A percentile compares a stretch with the other conserved stretches of the same genome.
These are phyloP conservation scores for Zelostemma sp. DNA, from an alignment of 1,140 invertebrate species.

Conservation along the genomic window DNA sequence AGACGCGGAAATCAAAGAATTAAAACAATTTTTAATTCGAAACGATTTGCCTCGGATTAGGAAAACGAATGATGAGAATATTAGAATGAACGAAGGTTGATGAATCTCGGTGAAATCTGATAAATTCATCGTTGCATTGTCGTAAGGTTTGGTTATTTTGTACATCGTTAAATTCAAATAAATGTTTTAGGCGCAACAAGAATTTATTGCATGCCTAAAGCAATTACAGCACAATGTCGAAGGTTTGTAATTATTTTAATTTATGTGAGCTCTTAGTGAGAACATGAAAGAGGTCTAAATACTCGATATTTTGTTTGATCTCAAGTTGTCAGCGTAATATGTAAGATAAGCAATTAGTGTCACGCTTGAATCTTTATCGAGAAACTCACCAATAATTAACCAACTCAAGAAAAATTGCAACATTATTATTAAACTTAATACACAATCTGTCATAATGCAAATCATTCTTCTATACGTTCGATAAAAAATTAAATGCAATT, in stretches of 20 bases:
- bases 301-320: background rate
- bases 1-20: constrained; percentile 23
- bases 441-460: too few species aligned
- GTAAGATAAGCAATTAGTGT: background rate
- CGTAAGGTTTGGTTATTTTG: too few species aligned
- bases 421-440: background rate
- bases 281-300: background rate
- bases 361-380: background rate
- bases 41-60: too few species aligned
- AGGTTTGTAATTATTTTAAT: constrained; percentile 47
- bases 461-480: too few species aligned
- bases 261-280: constrained; percentile 27
- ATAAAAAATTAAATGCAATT: too few species aligned
- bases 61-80: too few species aligned
- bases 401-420: background rate
- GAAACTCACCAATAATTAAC: background rate
- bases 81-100: too few species aligned
- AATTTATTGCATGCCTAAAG: constrained; percentile 26
- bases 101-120: too few species aligned
- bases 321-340: background rate
- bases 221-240: constrained; percentile 36
- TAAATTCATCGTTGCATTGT: too few species aligned
- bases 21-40: too few species aligned
- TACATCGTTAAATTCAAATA: too few species aligned
- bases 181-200: constrained; percentile 11